These are phyloP conservation scores for Arrhamphus sclerolepis DNA, from an alignment of 2,797 vertebrate genomes.

Conservation along the genomic window DNA sequence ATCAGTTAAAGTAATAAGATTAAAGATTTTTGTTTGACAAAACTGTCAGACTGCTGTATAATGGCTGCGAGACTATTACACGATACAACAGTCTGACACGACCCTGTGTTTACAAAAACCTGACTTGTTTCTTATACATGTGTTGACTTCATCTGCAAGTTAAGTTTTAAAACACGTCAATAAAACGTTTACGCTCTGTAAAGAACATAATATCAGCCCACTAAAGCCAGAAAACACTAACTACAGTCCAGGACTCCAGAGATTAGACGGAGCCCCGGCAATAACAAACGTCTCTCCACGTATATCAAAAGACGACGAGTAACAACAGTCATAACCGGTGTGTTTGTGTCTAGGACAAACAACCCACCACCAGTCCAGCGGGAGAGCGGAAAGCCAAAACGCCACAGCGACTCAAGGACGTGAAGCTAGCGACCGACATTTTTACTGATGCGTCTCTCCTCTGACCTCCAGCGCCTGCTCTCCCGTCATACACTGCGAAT, in stretches of 20 bases:
- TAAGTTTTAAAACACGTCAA: background rate
- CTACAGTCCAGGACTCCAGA: background rate
- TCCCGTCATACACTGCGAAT: conserved; percentile 47
- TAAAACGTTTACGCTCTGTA: too few species aligned
- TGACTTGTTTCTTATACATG: background rate
- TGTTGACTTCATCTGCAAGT: background rate
- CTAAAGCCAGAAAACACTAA: background rate
- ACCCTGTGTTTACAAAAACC: background rate
- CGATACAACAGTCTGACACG: too few species aligned
- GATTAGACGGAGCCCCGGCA: conserved; percentile 42
- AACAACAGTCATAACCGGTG: fast-evolving
- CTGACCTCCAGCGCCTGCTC: conserved; percentile 64
- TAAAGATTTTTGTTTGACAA: too few species aligned
- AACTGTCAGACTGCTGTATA: background rate
- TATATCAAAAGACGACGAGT: too few species aligned
- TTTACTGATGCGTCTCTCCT: conserved; percentile 56
- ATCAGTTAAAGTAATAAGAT: too few species aligned
- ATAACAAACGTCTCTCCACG: too few species aligned
- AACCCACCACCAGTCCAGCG: conserved; percentile 62
- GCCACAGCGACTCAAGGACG: conserved; percentile 79
- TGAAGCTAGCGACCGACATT: conserved; percentile 73
- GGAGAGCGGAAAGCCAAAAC: conserved; percentile 57
- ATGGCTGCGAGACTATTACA: background rate
- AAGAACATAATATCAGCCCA: background rate
- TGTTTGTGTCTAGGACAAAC: fast-evolving